Evolutionary conservation across 2,113 vertebrate genomes (phyloP).

Genomic region (Rhizomys pruinosus): DNA sequence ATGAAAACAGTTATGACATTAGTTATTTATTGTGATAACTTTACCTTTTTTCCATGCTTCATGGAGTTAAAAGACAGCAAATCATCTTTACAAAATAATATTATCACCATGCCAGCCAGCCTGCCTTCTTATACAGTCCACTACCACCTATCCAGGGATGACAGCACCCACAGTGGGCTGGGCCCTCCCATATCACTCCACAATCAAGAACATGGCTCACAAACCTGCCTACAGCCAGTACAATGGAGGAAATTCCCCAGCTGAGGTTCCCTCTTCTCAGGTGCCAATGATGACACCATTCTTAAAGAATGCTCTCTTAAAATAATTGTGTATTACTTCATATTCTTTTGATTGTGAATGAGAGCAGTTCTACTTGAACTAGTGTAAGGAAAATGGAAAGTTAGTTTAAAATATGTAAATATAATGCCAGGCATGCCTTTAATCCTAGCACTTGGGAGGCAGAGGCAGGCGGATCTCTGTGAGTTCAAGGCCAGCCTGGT

Average conservation of each 20-base stretch:
- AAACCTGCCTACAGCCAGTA: too few relatives aligned
- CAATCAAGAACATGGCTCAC: too few relatives aligned
- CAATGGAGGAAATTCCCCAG: not conserved
- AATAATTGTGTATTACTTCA: constrained; percentile 10
- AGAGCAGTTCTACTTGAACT: constrained; percentile 41
- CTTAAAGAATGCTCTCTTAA: not conserved
- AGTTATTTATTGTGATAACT: constrained; percentile 40
- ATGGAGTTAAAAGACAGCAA: not conserved
- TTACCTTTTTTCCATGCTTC: not conserved
- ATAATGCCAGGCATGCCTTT: too few relatives aligned
- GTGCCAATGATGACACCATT: not conserved
- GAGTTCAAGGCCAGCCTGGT: too few relatives aligned
- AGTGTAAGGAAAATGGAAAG: constrained; percentile 22
- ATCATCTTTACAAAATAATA: not conserved
- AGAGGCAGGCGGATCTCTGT: too few relatives aligned
- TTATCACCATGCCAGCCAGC: too few relatives aligned
- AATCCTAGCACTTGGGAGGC: too few relatives aligned
- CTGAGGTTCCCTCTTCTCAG: too few relatives aligned
- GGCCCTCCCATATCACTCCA: too few relatives aligned
- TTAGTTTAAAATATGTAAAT: not conserved
- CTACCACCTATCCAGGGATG: too few relatives aligned
- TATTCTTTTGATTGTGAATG: not conserved
- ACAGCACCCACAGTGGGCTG: too few relatives aligned
- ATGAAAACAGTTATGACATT: constrained; percentile 8
- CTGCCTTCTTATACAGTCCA: too few relatives aligned